A percentile compares a stretch with the other conserved stretches of the same genome.
Evolutionary conservation across 2,888 invertebrate genomes (phyloP).

Genomic region (Macaria notata): DNA sequence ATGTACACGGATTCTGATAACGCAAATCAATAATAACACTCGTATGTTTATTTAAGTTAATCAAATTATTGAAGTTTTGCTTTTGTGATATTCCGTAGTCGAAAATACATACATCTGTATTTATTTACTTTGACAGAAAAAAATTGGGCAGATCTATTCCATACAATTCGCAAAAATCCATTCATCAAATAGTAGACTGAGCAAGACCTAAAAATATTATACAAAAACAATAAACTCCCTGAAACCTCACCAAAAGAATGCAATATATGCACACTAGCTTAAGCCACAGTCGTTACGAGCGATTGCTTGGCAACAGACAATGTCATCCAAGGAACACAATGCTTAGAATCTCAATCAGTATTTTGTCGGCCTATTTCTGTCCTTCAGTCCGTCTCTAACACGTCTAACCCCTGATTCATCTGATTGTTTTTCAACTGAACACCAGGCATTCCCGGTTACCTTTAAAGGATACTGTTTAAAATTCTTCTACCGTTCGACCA

Average conservation of each 20-base stretch:
- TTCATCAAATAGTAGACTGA: too few species aligned
- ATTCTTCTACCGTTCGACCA: conserved; percentile 68
- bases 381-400: conserved; percentile 17
- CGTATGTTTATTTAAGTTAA: too few species aligned
- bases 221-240: too few species aligned
- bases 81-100: too few species aligned
- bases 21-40: too few species aligned
- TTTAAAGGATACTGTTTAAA: conserved; percentile 71
- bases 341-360: conserved; percentile 21
- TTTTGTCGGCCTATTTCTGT: conserved; percentile 25
- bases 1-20: too few species aligned
- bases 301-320: conserved; percentile 11
- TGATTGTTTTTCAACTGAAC: conserved; percentile 50
- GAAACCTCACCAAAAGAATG: conserved; percentile 1
- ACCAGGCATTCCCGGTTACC: conserved; percentile 56
- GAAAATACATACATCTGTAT: too few species aligned
- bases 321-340: conserved; percentile 24
- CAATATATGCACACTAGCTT: neutral
- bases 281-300: neutral
- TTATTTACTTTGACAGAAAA: too few species aligned
- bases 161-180: too few species aligned
- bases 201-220: too few species aligned
- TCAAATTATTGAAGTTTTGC: too few species aligned
- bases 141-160: too few species aligned
- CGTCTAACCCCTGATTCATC: conserved; percentile 46